Conservation (phyloP, 2,888 invertebrate species). For the Eupsilia transversa region DNA sequence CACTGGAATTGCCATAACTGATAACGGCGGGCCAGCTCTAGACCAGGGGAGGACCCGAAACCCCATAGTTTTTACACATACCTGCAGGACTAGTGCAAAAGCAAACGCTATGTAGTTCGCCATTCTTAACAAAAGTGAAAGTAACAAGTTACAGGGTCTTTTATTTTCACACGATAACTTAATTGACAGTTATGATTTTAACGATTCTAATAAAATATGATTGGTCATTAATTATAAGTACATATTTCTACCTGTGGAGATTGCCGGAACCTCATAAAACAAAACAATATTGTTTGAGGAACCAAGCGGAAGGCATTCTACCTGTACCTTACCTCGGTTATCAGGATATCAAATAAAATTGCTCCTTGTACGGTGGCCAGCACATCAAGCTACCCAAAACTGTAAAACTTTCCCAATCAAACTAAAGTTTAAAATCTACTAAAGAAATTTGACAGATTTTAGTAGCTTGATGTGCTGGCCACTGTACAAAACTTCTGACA, state of each 20-base stretch:
- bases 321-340: too few species aligned
- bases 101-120: constrained; percentile 47
- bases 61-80: constrained; percentile 32
- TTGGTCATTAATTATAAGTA: constrained; percentile 40
- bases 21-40: not conserved
- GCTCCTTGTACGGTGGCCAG: too few species aligned
- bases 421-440: too few species aligned
- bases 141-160: constrained; percentile 25
- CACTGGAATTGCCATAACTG: too few species aligned
- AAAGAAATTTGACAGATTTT: too few species aligned
- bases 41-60: not conserved
- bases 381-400: too few species aligned
- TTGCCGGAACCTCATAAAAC: not conserved
- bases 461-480: too few species aligned
- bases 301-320: not conserved
- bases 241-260: too few species aligned
- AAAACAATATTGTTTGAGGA: not conserved
- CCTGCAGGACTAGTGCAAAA: constrained; percentile 57
- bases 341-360: too few species aligned
- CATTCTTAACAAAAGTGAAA: constrained; percentile 55
- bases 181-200: constrained; percentile 31
- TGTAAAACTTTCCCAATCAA: too few species aligned
- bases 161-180: constrained; percentile 17
- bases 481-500: not conserved
- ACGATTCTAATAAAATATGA: constrained; percentile 59